Conservation (phyloP, 1,140 invertebrate species). For the Dermatophagoides farinae region DNA sequence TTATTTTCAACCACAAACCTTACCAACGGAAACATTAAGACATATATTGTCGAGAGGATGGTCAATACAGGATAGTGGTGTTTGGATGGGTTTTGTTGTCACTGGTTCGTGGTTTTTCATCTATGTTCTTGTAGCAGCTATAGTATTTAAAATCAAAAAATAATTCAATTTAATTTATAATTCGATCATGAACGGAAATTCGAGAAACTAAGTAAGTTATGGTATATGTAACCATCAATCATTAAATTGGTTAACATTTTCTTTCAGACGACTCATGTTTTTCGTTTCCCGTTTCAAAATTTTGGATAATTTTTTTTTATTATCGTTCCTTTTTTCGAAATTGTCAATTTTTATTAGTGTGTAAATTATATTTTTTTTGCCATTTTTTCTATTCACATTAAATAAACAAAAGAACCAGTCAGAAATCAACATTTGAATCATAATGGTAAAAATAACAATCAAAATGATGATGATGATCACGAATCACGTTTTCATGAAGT, state of each 20-base stretch:
- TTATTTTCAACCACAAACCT: conserved; percentile 62
- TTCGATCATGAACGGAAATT: neutral
- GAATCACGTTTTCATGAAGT: no score
- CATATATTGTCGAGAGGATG: conserved; percentile 74
- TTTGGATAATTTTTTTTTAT: neutral
- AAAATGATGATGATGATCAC: no score
- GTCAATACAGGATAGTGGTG: conserved; percentile 52
- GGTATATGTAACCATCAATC: neutral
- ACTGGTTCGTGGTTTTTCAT: conserved; percentile 67
- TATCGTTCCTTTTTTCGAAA: neutral
- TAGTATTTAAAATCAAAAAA: conserved; percentile 21
- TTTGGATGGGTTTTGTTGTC: conserved; percentile 68
- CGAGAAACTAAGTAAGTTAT: neutral
- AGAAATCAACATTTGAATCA: neutral
- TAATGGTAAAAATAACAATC: no score
- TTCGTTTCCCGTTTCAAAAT: no score
- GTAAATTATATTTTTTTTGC: neutral
- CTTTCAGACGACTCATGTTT: no score
- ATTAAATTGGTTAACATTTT: neutral
- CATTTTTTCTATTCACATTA: neutral
- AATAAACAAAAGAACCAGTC: neutral
- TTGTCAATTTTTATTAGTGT: neutral
- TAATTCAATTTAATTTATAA: conserved; percentile 1
- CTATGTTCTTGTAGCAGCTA: conserved; percentile 57
- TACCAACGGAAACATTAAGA: conserved; percentile 68